phyloP scores from a whole-genome alignment of 2,797 vertebrate genomes.

The Manis crassicaudata region DNA sequence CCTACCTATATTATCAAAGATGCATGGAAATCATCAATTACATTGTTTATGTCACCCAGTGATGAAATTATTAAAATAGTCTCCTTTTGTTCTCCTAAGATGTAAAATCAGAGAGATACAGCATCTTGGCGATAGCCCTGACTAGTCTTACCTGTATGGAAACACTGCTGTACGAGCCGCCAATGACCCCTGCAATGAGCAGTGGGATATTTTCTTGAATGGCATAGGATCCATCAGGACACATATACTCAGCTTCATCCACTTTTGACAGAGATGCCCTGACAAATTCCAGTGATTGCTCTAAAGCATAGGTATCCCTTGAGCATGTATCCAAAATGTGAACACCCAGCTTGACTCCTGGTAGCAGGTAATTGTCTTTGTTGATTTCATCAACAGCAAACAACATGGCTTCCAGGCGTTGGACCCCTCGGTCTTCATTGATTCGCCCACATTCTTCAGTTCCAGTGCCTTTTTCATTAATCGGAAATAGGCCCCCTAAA shows the following conservation, averaged over 20 bases:
- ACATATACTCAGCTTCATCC: slow-evolving; percentile 99
- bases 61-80: neutral
- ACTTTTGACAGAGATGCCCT: slow-evolving; percentile 98
- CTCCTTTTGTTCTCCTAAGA: neutral
- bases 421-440: slow-evolving; percentile 97
- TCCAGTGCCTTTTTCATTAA: slow-evolving; percentile 96
- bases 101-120: neutral
- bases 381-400: slow-evolving; percentile 99
- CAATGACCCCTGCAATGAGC: slow-evolving; percentile 96
- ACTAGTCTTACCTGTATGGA: slow-evolving; percentile 95
- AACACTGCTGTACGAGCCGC: slow-evolving; percentile 98
- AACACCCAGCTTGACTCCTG: slow-evolving; percentile 95
- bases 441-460: slow-evolving; percentile 97
- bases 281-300: slow-evolving; percentile 98
- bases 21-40: neutral
- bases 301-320: slow-evolving; percentile 95
- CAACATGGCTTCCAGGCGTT: slow-evolving; percentile 98
- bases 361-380: slow-evolving; percentile 91
- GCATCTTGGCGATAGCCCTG: neutral
- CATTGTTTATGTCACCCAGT: neutral
- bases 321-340: slow-evolving; percentile 99
- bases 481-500: slow-evolving; percentile 96
- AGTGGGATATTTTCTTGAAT: slow-evolving; percentile 96
- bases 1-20: neutral
- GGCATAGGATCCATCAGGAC: slow-evolving; percentile 97